Conservation (phyloP, 2,888 invertebrate genomes). For the Nephrotoma appendiculata region DNA sequence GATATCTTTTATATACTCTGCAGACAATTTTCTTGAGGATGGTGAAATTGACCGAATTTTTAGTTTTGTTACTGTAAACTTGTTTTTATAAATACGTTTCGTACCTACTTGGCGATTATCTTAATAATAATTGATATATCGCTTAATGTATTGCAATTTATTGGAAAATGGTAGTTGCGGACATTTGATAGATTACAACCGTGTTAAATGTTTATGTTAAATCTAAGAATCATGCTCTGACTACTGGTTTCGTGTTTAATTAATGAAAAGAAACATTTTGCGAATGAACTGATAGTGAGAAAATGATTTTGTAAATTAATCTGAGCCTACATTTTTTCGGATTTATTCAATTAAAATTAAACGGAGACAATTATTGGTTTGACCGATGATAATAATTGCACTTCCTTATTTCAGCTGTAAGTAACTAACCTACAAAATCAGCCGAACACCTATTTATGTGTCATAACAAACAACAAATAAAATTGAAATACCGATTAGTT, state of each 20-base stretch:
- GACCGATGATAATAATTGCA: no score
- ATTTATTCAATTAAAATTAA: no score
- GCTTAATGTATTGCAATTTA: not conserved
- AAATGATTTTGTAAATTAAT: no score
- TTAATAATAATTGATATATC: not conserved
- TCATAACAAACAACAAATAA: no score
- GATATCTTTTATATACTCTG: not conserved
- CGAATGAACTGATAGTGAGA: no score
- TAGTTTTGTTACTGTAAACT: not conserved
- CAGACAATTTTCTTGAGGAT: not conserved
- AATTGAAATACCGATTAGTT: no score
- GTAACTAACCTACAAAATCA: no score
- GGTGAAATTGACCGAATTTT: not conserved
- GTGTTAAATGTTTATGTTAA: not conserved
- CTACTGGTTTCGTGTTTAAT: not conserved
- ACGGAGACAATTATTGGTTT: no score
- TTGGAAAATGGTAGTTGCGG: not conserved
- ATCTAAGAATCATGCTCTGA: not conserved
- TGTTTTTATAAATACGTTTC: not conserved
- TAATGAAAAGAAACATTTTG: no score
- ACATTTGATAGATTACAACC: not conserved
- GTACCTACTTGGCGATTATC: not conserved
- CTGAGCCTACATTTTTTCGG: no score
- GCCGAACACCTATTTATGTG: no score
- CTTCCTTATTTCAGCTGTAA: no score